Conservation (phyloP, 2,888 invertebrate genomes). For the Cerceris rybyensis region DNA sequence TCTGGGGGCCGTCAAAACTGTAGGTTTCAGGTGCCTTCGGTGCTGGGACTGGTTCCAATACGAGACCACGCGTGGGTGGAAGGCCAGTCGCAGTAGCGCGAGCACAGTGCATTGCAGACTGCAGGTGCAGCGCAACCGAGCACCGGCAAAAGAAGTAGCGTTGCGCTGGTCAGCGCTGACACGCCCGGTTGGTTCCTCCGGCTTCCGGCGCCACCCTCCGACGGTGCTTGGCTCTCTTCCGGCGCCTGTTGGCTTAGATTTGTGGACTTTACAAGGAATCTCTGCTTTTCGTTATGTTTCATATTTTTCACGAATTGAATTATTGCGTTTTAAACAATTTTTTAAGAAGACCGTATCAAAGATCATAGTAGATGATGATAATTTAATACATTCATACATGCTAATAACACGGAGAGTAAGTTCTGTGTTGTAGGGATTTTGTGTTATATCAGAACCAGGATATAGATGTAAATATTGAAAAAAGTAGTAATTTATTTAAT, state of each 20-base stretch:
- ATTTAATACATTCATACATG: too few species aligned
- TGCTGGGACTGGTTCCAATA: slow-evolving; percentile 58
- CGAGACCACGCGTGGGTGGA: slow-evolving; percentile 66
- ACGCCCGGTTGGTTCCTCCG: slow-evolving; percentile 73
- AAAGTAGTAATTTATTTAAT: too few species aligned
- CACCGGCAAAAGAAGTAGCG: slow-evolving; percentile 74
- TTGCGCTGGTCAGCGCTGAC: slow-evolving; percentile 79
- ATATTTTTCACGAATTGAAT: too few species aligned
- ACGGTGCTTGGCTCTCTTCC: slow-evolving; percentile 26
- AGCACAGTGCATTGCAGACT: slow-evolving; percentile 64
- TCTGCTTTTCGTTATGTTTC: too few species aligned
- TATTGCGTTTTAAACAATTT: too few species aligned
- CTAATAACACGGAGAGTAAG: too few species aligned
- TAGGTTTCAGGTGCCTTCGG: slow-evolving; percentile 41
- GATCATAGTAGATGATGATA: too few species aligned
- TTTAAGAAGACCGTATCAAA: too few species aligned
- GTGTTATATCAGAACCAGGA: too few species aligned
- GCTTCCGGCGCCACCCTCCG: slow-evolving; percentile 77
- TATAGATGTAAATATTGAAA: too few species aligned
- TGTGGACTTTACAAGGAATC: not conserved
- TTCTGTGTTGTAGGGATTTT: too few species aligned
- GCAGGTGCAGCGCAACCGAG: slow-evolving; percentile 69
- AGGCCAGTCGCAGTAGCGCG: slow-evolving; percentile 67
- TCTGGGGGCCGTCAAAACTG: slow-evolving; percentile 33
- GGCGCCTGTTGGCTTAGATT: slow-evolving; percentile 48